These are phyloP conservation scores for Acronicta alni DNA, from an alignment of 2,888 invertebrate species.

Conservation along the genomic window DNA sequence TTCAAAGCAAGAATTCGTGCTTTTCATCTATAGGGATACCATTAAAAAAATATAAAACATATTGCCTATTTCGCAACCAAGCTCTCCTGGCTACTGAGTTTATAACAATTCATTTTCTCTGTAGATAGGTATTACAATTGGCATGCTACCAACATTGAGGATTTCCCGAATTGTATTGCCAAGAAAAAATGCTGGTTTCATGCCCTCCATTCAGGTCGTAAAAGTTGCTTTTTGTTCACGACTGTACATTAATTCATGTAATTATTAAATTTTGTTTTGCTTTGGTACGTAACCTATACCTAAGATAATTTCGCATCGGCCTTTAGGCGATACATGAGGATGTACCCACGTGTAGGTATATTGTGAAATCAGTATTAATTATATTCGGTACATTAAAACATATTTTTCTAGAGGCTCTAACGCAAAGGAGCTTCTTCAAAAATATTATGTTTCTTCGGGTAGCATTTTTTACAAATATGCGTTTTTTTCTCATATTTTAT, in stretches of 20 bases:
- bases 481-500: too few relatives aligned
- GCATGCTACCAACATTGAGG: conserved; percentile 68
- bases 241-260: conserved; percentile 13
- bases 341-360: too few relatives aligned
- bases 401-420: too few relatives aligned
- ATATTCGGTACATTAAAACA: too few relatives aligned
- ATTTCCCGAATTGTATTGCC: conserved; percentile 68
- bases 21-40: too few relatives aligned
- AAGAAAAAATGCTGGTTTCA: conserved; percentile 72
- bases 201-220: conserved; percentile 57
- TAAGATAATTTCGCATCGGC: not conserved
- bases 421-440: too few relatives aligned
- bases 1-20: too few relatives aligned
- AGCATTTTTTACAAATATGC: too few relatives aligned
- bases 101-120: conserved; percentile 72
- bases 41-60: conserved; percentile 50
- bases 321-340: too few relatives aligned
- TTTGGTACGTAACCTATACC: not conserved
- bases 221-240: conserved; percentile 43
- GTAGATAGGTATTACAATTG: conserved; percentile 73
- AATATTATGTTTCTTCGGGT: too few relatives aligned
- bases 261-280: conserved; percentile 27
- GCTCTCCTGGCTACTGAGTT: conserved; percentile 44
- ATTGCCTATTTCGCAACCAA: conserved; percentile 42
- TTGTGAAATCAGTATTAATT: too few relatives aligned